Evolutionary conservation across 2,888 invertebrate species (phyloP), one percentile per base, ranked within the genome.

Genomic region (Ormyrus thymus): DNA sequence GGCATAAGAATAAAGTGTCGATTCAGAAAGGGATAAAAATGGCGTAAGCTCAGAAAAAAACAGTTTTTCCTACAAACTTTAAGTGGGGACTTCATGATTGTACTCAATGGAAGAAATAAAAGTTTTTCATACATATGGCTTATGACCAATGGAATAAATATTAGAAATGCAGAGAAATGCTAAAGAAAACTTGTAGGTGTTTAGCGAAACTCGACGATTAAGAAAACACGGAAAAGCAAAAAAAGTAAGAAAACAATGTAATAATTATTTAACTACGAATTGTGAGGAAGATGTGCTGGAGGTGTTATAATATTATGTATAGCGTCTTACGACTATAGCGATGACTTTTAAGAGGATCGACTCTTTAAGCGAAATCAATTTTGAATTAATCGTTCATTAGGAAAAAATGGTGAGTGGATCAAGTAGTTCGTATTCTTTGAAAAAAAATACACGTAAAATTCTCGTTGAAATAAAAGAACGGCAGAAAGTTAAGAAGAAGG

Each of bases 331-430:
- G 74, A 81, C 76, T 62, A 78, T 81, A 83, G 78, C 66, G 75
- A 77, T 65, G 79, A 81, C 79, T 71, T 78, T 74, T 82, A 74
- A 79, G 74, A 74, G 73, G 77, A n/a, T n/a, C n/a, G n/a, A 79
- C 72, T 73, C 79, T 81, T 82, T 71, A 77, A 74, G 70, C 75
- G 76, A 81, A 81, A 82, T 80, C 74, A 81, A 76, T 64, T 75
- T 80, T 82, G 48, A 82, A 83, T 79, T 82, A 81, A 81, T 82
- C 81, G 81, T 81, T 82, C 75, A 77, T 82, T 83, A 82, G 79
- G 62, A 82, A 84, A 83, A 83, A 85, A 85, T 86, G 86, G 85
- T 86, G 85, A 86, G 86, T 84, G 86, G 86, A 87, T 84, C 86
- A 86, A 86, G 84, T 86, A 86, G 84, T 80, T 83, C 81, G 73